Conservation (phyloP, 53 echinoderm and acorn worm genomes). For the Crossaster papposus region DNA sequence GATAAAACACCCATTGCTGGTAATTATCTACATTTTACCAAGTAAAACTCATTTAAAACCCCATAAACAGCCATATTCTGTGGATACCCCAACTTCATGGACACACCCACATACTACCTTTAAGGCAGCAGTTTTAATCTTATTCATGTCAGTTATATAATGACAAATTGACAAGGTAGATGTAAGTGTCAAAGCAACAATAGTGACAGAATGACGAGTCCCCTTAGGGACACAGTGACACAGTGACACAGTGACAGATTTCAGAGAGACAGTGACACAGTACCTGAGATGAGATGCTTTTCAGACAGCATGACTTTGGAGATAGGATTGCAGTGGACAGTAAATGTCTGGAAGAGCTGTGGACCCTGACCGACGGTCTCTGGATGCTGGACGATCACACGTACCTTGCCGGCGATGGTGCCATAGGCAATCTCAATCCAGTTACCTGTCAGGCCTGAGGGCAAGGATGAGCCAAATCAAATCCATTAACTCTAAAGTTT, state of each 20-base stretch:
- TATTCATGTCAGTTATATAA: no score
- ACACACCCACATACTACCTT: no score
- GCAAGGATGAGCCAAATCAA: background rate
- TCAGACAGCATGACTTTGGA: slow-evolving; percentile 98
- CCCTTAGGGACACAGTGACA: background rate
- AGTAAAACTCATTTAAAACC: no score
- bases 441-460: slow-evolving; percentile 87
- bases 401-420: slow-evolving; percentile 89
- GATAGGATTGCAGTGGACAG: slow-evolving; percentile 95
- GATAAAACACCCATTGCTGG: no score
- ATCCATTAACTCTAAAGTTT: background rate
- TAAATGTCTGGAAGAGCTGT: slow-evolving; percentile 98
- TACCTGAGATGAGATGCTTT: slow-evolving; percentile 96
- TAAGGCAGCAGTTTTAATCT: no score
- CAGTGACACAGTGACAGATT: background rate
- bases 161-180: no score
- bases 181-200: no score
- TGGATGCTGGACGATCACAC: slow-evolving; percentile 96
- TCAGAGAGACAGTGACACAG: background rate
- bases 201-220: no score
- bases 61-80: no score
- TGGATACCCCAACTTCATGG: no score
- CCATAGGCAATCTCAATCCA: slow-evolving; percentile 99
- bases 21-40: no score
- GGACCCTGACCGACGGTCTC: slow-evolving; percentile 98